Percentiles rank a stretch among this genome's conserved stretches.
These are phyloP conservation scores for Montipora foliosa DNA, from an alignment of 64 coral and sea anemone genomes.

Conservation along the genomic window DNA sequence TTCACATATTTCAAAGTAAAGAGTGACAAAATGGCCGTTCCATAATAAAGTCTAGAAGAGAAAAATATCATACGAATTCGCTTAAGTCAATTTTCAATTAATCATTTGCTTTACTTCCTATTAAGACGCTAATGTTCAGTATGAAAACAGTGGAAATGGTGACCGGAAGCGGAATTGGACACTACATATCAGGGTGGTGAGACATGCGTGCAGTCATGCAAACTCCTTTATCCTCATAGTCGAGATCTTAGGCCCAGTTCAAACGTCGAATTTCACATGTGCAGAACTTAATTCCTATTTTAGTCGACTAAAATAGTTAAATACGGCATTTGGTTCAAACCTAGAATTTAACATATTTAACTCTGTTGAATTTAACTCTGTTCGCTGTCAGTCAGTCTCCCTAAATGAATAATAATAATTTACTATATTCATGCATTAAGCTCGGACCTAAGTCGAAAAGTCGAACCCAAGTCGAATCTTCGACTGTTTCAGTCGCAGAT, in stretches of 20 bases:
- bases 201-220: background rate
- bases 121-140: background rate
- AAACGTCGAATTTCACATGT: too few species aligned
- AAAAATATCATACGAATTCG: background rate
- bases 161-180: background rate
- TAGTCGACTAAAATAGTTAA: too few species aligned
- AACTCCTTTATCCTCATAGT: background rate
- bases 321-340: too few species aligned
- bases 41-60: background rate
- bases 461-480: too few species aligned
- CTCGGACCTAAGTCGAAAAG: too few species aligned
- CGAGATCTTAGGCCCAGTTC: background rate
- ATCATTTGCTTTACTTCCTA: background rate
- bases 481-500: too few species aligned
- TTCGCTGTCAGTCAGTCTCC: too few species aligned
- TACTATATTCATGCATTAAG: too few species aligned
- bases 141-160: background rate
- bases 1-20: background rate
- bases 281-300: too few species aligned
- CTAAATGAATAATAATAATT: too few species aligned
- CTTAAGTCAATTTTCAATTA: background rate
- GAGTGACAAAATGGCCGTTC: background rate
- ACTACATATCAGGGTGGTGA: background rate
- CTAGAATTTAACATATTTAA: too few species aligned
- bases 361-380: too few species aligned